phyloP scores from a whole-genome alignment of 2,113 vertebrate species.

The Sinocyclocheilus anshuiensis region DNA sequence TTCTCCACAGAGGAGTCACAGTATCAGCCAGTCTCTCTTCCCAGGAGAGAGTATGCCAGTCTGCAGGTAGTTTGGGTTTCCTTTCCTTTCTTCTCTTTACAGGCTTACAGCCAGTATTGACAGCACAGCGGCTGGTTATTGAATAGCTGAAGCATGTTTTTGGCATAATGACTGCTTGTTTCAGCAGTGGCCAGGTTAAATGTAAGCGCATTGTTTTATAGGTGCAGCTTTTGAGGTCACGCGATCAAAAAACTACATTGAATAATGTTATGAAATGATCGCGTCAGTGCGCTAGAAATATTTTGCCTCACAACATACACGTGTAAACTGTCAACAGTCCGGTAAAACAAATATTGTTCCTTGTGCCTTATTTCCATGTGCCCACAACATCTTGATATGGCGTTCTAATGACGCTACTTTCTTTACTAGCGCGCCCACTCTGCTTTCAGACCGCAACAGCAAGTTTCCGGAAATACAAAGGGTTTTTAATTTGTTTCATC shows the following conservation, averaged over 20 bases:
- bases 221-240: background rate
- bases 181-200: slow-evolving; percentile 14
- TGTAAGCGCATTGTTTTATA: background rate
- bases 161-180: background rate
- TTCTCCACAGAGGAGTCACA: slow-evolving; percentile 83
- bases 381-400: background rate
- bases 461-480: background rate
- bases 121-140: background rate
- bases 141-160: slow-evolving; percentile 2
- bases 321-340: background rate
- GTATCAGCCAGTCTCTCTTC: slow-evolving; percentile 75
- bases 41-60: slow-evolving; percentile 60
- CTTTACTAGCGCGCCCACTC: background rate
- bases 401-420: background rate
- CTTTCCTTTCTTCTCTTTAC: slow-evolving; percentile 9
- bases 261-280: background rate
- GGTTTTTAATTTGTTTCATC: background rate
- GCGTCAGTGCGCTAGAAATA: background rate
- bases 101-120: background rate
- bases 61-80: slow-evolving; percentile 1
- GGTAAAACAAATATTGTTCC: background rate
- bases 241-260: background rate
- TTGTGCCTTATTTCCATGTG: background rate
- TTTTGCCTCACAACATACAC: background rate
- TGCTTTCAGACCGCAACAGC: background rate